phyloP scores from a whole-genome alignment of 2,113 vertebrate species.

The Pampusana beccarii region DNA sequence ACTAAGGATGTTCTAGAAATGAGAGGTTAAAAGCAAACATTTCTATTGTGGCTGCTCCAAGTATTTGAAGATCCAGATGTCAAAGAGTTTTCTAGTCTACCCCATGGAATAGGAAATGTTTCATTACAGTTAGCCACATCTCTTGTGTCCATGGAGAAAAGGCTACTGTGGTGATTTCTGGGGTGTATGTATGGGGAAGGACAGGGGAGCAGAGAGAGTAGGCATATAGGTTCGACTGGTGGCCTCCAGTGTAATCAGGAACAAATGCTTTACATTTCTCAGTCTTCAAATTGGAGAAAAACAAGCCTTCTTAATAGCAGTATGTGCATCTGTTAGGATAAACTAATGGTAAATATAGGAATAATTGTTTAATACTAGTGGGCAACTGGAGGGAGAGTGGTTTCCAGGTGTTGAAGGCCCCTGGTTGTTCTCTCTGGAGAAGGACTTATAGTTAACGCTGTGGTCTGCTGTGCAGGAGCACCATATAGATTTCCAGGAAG shows the following conservation, averaged over 20 bases:
- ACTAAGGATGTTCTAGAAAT: background rate
- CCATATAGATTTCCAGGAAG: accelerated
- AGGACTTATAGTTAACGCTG: background rate
- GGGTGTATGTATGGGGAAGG: background rate
- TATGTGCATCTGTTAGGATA: background rate
- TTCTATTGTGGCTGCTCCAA: background rate
- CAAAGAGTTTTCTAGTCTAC: background rate
- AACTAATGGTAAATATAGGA: background rate
- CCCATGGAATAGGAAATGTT: background rate
- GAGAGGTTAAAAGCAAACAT: background rate
- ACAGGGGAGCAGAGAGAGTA: background rate
- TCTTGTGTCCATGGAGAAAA: background rate
- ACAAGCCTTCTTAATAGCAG: background rate
- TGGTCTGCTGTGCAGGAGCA: background rate
- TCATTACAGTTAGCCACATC: background rate
- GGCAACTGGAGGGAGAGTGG: background rate
- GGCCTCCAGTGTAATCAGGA: background rate
- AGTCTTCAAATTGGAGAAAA: background rate
- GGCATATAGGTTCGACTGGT: background rate
- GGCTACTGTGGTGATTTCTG: background rate
- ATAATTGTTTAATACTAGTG: background rate
- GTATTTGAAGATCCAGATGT: background rate
- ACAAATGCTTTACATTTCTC: background rate
- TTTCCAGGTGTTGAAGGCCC: background rate
- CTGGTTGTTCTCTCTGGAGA: background rate